These are phyloP conservation scores for Gavia stellata DNA, from an alignment of 2,113 vertebrate genomes.

Conservation along the genomic window DNA sequence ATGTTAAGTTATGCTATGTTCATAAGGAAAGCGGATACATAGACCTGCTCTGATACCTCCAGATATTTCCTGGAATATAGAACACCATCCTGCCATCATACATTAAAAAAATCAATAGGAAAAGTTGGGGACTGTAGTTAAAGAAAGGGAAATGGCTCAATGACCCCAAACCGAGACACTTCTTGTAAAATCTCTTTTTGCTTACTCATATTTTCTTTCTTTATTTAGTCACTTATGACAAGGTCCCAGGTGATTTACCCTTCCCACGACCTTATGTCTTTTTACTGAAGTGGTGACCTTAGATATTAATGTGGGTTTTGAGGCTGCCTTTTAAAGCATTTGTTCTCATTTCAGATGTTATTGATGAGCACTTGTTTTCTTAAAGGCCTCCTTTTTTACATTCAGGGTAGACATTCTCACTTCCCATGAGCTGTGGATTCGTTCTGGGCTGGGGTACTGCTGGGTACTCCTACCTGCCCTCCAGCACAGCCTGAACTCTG, in stretches of 20 bases:
- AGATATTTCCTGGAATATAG: not conserved
- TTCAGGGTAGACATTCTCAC: not conserved
- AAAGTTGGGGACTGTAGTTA: not conserved
- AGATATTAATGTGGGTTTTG: not conserved
- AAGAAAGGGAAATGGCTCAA: not conserved
- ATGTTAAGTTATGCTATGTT: not conserved
- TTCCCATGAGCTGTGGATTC: not conserved
- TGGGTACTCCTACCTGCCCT: not conserved
- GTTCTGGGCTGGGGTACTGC: not conserved
- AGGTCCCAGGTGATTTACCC: slow-evolving; percentile 4
- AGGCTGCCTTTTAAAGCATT: slow-evolving; percentile 17
- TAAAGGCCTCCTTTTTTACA: not conserved
- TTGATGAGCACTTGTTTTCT: not conserved
- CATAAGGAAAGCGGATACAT: not conserved
- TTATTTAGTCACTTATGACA: not conserved
- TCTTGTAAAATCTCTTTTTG: not conserved
- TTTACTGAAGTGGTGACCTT: not conserved
- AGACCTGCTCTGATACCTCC: not conserved
- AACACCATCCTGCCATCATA: not conserved
- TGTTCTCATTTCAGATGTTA: not conserved
- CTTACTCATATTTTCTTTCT: not conserved
- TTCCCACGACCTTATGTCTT: not conserved
- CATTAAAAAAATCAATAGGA: not conserved
- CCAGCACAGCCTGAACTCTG: not conserved
- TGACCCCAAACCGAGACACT: not conserved